A percentile compares a stretch with the other conserved stretches of the same genome.
phyloP scores from a whole-genome alignment of 2,113 vertebrate genomes.

The Empidonax traillii region DNA sequence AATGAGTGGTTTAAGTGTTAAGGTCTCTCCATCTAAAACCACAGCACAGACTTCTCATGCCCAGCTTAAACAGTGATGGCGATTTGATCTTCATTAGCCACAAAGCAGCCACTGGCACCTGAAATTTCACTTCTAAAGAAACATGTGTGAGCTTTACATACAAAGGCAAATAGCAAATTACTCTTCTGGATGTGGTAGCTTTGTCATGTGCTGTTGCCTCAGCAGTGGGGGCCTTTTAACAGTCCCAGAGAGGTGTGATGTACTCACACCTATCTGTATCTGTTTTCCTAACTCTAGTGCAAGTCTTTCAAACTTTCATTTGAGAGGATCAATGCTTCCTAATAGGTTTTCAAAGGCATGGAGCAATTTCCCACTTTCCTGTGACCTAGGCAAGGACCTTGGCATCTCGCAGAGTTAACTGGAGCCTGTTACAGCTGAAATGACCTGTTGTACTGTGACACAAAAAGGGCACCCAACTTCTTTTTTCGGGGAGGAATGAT shows the following conservation, averaged over 20 bases:
- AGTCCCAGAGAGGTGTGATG: background rate
- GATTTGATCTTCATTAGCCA: background rate
- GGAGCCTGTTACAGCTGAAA: background rate
- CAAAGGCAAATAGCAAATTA: slow-evolving; percentile 22
- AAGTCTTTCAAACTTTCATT: slow-evolving; percentile 32
- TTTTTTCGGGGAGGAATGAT: background rate
- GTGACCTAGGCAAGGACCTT: background rate
- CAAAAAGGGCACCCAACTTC: background rate
- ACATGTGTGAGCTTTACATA: slow-evolving; percentile 4
- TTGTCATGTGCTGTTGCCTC: background rate
- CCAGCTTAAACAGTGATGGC: background rate
- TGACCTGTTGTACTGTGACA: background rate
- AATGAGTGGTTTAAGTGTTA: background rate
- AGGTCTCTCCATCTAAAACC: background rate
- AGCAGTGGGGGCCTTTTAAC: background rate
- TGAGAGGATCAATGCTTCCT: background rate
- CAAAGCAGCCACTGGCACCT: background rate
- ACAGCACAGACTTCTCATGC: background rate
- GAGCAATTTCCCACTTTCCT: background rate
- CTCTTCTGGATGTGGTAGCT: background rate
- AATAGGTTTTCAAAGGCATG: slow-evolving; percentile 27
- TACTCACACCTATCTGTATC: background rate
- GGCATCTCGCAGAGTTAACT: background rate
- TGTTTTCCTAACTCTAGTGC: background rate
- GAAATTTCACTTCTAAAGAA: slow-evolving; percentile 20